These are phyloP conservation scores for Triplophysa rosa DNA, from an alignment of 2,113 vertebrate species.

Conservation along the genomic window DNA sequence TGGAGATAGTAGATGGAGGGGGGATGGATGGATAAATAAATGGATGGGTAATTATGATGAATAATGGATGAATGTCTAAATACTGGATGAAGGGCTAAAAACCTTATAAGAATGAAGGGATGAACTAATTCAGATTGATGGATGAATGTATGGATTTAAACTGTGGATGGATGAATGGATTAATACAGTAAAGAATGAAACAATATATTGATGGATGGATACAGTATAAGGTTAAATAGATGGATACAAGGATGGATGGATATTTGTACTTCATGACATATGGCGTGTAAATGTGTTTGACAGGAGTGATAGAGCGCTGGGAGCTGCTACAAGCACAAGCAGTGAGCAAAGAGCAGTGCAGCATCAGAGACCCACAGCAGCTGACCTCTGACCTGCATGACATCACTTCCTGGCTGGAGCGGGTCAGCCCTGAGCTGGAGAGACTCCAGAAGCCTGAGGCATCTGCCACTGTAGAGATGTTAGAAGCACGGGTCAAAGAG, in stretches of 20 bases:
- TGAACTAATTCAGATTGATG: too few species aligned
- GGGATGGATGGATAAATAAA: too few species aligned
- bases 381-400: conserved; percentile 75
- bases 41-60: too few species aligned
- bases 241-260: neutral
- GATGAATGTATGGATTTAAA: too few species aligned
- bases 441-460: conserved; percentile 64
- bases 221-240: too few species aligned
- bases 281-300: neutral
- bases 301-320: conserved; percentile 89
- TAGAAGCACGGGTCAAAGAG: conserved; percentile 77
- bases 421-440: conserved; percentile 75
- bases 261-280: too few species aligned
- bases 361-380: conserved; percentile 70
- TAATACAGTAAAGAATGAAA: too few species aligned
- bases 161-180: too few species aligned
- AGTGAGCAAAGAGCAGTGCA: conserved; percentile 71
- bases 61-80: neutral
- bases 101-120: too few species aligned
- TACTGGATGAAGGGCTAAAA: too few species aligned
- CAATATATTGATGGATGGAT: too few species aligned
- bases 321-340: conserved; percentile 84
- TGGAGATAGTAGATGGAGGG: too few species aligned
- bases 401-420: conserved; percentile 81
- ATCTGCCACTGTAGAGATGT: conserved; percentile 63